These are phyloP conservation scores for Pristiophorus japonicus DNA, from an alignment of 2,113 vertebrate genomes.

Conservation along the genomic window DNA sequence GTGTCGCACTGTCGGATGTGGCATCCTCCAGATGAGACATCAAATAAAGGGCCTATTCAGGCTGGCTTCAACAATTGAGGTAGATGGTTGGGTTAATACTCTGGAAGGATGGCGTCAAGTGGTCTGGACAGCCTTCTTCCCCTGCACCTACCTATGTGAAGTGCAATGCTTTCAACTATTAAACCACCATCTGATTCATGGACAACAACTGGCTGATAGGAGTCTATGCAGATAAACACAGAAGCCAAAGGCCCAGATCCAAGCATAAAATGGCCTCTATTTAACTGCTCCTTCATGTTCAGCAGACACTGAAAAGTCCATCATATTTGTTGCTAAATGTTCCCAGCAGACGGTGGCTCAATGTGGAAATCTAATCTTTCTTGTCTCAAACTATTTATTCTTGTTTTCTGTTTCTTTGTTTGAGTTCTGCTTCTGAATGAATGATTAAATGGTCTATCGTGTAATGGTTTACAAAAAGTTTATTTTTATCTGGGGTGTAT, in stretches of 20 bases:
- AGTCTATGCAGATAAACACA: background rate
- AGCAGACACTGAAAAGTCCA: background rate
- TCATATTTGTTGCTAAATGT: background rate
- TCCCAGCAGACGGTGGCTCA: constrained; percentile 4
- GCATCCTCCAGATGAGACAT: background rate
- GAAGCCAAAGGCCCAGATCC: background rate
- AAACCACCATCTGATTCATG: background rate
- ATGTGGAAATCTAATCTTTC: background rate
- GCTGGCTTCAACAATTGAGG: background rate
- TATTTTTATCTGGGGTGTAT: background rate
- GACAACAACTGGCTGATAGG: background rate
- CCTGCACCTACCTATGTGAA: no score
- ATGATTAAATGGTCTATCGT: background rate
- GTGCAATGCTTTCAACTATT: background rate
- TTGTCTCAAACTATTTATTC: constrained; percentile 22
- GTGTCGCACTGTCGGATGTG: background rate
- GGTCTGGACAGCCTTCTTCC: background rate
- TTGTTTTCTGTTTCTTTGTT: constrained; percentile 23
- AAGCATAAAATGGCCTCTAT: background rate
- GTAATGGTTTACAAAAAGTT: constrained; percentile 10
- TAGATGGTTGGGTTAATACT: background rate
- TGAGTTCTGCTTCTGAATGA: background rate
- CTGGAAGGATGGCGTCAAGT: background rate
- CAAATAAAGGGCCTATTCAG: background rate
- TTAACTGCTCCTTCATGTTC: background rate